Conservation (phyloP, 2,113 vertebrate genomes). For the Hypanus sabinus region DNA sequence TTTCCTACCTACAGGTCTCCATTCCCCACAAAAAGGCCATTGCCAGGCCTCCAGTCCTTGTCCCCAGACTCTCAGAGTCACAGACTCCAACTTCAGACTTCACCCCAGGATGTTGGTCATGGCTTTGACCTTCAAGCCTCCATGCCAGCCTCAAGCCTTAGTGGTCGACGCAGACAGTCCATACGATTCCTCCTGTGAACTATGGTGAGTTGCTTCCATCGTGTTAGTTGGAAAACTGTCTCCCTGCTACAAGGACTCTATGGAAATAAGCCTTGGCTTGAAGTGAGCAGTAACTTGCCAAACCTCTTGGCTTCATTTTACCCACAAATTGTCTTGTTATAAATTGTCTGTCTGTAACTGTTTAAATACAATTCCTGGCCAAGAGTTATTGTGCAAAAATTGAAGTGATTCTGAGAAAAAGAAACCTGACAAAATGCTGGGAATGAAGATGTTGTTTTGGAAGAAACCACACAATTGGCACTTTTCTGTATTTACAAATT, state of each 20-base stretch:
- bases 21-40: too few relatives aligned
- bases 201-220: not conserved
- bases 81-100: too few relatives aligned
- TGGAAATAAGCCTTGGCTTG: not conserved
- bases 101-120: too few relatives aligned
- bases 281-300: not conserved
- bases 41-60: too few relatives aligned
- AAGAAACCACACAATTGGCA: not conserved
- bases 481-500: conserved; percentile 8
- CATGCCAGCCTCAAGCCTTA: not conserved
- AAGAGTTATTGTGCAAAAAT: conserved; percentile 53
- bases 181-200: not conserved
- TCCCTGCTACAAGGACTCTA: not conserved
- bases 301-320: conserved; percentile 4
- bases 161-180: too few relatives aligned
- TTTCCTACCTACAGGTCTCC: too few relatives aligned
- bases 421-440: not conserved
- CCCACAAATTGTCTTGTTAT: conserved; percentile 43
- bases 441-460: not conserved
- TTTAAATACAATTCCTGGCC: conserved; percentile 56
- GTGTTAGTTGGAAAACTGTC: not conserved
- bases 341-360: conserved; percentile 64
- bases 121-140: not conserved
- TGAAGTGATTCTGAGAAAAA: not conserved
- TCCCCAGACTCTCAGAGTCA: too few relatives aligned